Conservation (phyloP, 2,113 vertebrate species). For the Copsychus sechellarum region DNA sequence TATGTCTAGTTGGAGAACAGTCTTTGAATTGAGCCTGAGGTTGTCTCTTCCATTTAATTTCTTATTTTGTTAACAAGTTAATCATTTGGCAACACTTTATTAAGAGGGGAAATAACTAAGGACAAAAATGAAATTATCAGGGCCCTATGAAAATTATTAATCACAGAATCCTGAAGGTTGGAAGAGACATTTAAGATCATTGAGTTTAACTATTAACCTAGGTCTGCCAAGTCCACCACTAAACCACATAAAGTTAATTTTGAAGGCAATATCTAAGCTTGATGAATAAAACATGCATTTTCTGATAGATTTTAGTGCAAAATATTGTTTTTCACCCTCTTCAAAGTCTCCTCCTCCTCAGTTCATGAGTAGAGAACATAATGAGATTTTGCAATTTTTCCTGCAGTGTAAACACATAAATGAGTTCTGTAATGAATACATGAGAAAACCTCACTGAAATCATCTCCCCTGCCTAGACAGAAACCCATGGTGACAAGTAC, state of each 20-base stretch:
- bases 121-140: neutral
- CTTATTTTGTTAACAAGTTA: slow-evolving; percentile 8
- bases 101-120: neutral
- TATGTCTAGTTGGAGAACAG: neutral
- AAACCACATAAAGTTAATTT: neutral
- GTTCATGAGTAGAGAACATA: neutral
- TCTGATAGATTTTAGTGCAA: neutral
- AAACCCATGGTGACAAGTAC: neutral
- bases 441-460: neutral
- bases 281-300: neutral
- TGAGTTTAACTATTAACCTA: neutral
- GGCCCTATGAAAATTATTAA: neutral
- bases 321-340: neutral
- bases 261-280: neutral
- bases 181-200: neutral
- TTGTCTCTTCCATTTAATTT: neutral
- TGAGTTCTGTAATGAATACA: neutral
- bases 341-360: neutral
- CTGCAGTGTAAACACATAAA: neutral
- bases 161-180: neutral
- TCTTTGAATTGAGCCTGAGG: neutral
- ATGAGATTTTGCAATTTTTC: neutral
- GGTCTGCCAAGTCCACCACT: neutral
- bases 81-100: neutral
- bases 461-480: neutral